Evolutionary conservation across 1,140 invertebrate species (phyloP).

Genomic region (Anastatus disparis): DNA sequence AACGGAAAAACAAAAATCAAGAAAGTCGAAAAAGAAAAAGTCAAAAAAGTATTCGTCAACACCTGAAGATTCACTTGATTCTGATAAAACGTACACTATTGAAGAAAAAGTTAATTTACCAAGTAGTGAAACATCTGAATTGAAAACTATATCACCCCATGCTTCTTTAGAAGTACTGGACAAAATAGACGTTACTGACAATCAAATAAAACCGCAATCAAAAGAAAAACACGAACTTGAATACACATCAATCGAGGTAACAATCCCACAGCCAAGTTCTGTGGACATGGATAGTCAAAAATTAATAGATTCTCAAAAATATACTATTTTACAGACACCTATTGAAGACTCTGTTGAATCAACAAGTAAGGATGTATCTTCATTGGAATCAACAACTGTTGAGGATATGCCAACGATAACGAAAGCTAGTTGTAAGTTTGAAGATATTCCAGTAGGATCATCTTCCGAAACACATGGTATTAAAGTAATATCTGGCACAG

Average conservation of each 20-base stretch:
- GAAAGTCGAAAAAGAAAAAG: slow-evolving; percentile 20
- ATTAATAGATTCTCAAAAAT: slow-evolving; percentile 55
- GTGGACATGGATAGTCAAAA: slow-evolving; percentile 41
- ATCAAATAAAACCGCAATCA: slow-evolving; percentile 1
- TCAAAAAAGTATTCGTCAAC: not conserved
- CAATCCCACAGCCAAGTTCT: slow-evolving; percentile 4
- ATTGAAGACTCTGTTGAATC: slow-evolving; percentile 38
- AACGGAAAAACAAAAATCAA: not conserved
- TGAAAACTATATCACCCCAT: not conserved
- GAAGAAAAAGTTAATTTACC: not conserved
- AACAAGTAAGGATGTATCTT: slow-evolving; percentile 39
- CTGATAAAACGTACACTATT: slow-evolving; percentile 30
- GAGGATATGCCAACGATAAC: slow-evolving; percentile 48
- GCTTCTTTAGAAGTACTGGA: slow-evolving; percentile 9
- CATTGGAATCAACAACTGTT: slow-evolving; percentile 36
- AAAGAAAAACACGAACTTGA: slow-evolving; percentile 47
- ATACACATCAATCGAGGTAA: slow-evolving; percentile 52
- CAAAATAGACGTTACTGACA: slow-evolving; percentile 10
- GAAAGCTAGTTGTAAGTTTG: slow-evolving; percentile 63
- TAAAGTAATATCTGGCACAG: slow-evolving; percentile 61
- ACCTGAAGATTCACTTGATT: slow-evolving; percentile 4
- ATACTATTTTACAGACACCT: slow-evolving; percentile 51
- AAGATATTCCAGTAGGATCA: slow-evolving; percentile 56
- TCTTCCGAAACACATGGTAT: slow-evolving; percentile 53
- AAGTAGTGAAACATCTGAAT: not conserved